Percentiles rank a stretch among this genome's conserved stretches.
Conservation (phyloP, 1,140 invertebrate genomes). For the Cydia splendana region DNA sequence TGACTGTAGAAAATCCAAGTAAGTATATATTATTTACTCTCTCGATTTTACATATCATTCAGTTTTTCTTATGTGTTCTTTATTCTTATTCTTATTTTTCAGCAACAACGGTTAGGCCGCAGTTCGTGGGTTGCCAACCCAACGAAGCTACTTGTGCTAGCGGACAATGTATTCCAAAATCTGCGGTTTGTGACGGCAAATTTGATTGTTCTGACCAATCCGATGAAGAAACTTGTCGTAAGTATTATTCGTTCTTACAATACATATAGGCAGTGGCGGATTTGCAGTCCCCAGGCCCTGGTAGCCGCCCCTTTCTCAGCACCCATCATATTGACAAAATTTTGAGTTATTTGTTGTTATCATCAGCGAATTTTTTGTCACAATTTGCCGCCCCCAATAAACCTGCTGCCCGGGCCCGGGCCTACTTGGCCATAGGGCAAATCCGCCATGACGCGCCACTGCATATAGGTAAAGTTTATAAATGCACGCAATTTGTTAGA, state of each 20-base stretch:
- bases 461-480: not conserved
- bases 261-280: too few relatives aligned
- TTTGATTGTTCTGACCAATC: conserved; percentile 92
- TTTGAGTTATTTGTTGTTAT: too few relatives aligned
- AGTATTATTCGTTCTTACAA: conserved; percentile 63
- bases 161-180: conserved; percentile 93
- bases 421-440: too few relatives aligned
- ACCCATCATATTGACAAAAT: too few relatives aligned
- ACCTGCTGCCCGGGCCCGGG: too few relatives aligned
- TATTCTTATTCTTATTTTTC: conserved; percentile 36
- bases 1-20: conserved; percentile 59
- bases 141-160: conserved; percentile 95
- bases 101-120: conserved; percentile 54
- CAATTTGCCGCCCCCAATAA: too few relatives aligned
- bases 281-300: too few relatives aligned
- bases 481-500: too few relatives aligned
- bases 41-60: not conserved
- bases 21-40: conserved; percentile 41
- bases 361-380: too few relatives aligned
- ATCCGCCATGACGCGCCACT: too few relatives aligned
- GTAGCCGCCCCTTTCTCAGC: too few relatives aligned
- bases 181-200: conserved; percentile 90
- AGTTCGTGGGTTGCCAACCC: conserved; percentile 83
- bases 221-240: conserved; percentile 94
- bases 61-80: not conserved